Evolutionary conservation across 2,797 vertebrate species (phyloP), one percentile per base, ranked within the genome.

Genomic region (Pipistrellus nathusii): DNA sequence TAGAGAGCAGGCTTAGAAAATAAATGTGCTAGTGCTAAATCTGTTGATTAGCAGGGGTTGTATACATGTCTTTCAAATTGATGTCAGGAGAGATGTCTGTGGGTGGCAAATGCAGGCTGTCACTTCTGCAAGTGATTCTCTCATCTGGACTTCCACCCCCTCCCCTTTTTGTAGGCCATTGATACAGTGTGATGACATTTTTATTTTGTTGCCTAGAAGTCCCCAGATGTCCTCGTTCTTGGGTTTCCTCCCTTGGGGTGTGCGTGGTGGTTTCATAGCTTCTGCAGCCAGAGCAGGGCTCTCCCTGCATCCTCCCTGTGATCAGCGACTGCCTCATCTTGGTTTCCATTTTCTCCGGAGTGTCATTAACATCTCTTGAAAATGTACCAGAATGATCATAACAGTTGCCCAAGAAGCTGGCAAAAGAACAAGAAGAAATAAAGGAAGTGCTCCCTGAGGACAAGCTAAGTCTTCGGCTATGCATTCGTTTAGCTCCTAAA

Each of bases 91-190:
- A 91, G 96, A 95, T 23, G 90, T 82, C 95, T 94, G 94, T 91
- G 82, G 68, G 93, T 85, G 83, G 62, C 75, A 94, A 93, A 41
- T 93, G 94, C 96, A 94, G 88, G 35, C 91, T 59, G 23, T 73
- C 85, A 68, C 76, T 59, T 1, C 27, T 21, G 32, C 48, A 51
- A 21, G 78, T 1, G 55, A 81, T 14, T 75, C 51, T 18, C 15
- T 88, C 3, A 0, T 55, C 66, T 21, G 27, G 35, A 32, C 51
- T 92, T 95, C 78, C 32, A 59, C 71, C 9, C 30, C 85, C 77
- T 35, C 8, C 94, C 81, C 80, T 62, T 32, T 64, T 0, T 46
- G 14, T 82, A 88, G 71, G 64, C 81, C 95, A 64, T n/a, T 85
- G 30, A 38, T 81, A 35, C 41, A 89, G 86, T 82, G 14, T 85